Evolutionary conservation across 37 sponge, comb jelly and placozoan species (phyloP).

Genomic region (Haliclona indistincta): DNA sequence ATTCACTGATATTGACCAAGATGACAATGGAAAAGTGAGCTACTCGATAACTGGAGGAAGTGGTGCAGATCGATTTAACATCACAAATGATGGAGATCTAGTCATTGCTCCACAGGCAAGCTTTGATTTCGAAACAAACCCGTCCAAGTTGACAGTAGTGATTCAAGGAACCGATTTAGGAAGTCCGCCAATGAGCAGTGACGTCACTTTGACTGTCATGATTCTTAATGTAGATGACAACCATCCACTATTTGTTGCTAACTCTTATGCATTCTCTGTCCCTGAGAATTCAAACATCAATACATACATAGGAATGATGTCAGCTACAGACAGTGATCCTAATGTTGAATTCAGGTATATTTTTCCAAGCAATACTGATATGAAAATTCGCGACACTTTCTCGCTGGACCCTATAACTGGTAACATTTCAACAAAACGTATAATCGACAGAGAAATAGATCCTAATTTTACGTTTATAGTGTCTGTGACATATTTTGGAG

Average conservation of each 20-base stretch:
- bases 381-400: slow-evolving; percentile 8
- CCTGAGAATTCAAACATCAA: slow-evolving; percentile 14
- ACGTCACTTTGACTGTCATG: slow-evolving; percentile 16
- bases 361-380: not conserved
- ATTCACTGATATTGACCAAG: not conserved
- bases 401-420: slow-evolving; percentile 34
- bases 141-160: not conserved
- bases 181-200: slow-evolving; percentile 11
- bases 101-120: slow-evolving; percentile 34
- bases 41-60: slow-evolving; percentile 18
- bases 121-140: slow-evolving; percentile 30
- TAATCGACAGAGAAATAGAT: slow-evolving; percentile 10
- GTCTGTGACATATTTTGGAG: slow-evolving; percentile 13
- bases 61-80: not conserved
- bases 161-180: slow-evolving; percentile 57
- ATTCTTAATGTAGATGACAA: slow-evolving; percentile 47
- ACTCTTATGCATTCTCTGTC: slow-evolving; percentile 29
- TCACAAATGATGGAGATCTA: not conserved
- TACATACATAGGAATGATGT: slow-evolving; percentile 2
- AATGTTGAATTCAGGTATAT: not conserved
- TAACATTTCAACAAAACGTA: slow-evolving; percentile 3
- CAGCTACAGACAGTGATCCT: slow-evolving; percentile 14
- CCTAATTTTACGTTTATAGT: slow-evolving; percentile 12
- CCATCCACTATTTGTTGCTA: slow-evolving; percentile 32
- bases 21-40: not conserved